Conservation (phyloP, 2,888 invertebrate genomes). For the Sphaerophoria rueppellii region DNA sequence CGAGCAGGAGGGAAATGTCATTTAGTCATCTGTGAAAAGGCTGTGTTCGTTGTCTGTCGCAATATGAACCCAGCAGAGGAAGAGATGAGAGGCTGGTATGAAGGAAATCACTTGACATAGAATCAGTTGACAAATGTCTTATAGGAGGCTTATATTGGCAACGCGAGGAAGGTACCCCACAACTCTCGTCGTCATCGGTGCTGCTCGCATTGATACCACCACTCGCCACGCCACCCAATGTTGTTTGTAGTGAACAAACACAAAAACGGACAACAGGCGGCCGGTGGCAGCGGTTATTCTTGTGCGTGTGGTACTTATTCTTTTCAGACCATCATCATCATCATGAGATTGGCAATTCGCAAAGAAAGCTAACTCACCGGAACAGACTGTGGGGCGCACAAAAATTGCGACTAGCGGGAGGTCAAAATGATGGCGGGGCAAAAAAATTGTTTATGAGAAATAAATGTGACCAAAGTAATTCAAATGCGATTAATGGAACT, state of each 20-base stretch:
- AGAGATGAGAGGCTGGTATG: slow-evolving; percentile 27
- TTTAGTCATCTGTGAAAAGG: slow-evolving; percentile 60
- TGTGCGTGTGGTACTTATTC: slow-evolving; percentile 49
- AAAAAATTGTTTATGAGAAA: slow-evolving; percentile 69
- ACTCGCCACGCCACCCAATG: slow-evolving; percentile 40
- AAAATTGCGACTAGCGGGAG: slow-evolving; percentile 8
- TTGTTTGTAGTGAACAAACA: slow-evolving; percentile 12
- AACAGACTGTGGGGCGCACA: not conserved
- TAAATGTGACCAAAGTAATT: slow-evolving; percentile 78
- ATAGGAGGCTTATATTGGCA: slow-evolving; percentile 70
- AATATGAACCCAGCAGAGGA: slow-evolving; percentile 26
- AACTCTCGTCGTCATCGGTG: slow-evolving; percentile 12
- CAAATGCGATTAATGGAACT: slow-evolving; percentile 81
- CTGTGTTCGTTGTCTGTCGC: slow-evolving; percentile 35
- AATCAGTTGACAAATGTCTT: slow-evolving; percentile 73
- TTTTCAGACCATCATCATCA: slow-evolving; percentile 4
- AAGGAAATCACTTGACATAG: slow-evolving; percentile 71
- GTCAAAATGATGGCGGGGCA: slow-evolving; percentile 52
- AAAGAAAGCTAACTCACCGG: slow-evolving; percentile 1
- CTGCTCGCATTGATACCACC: slow-evolving; percentile 40
- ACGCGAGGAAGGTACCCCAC: slow-evolving; percentile 51
- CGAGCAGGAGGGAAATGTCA: slow-evolving; percentile 59
- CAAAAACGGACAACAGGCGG: too few species aligned
- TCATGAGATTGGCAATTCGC: not conserved
- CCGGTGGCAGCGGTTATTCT: not conserved